These are phyloP conservation scores for Cecidostiba fungosa DNA, from an alignment of 2,888 invertebrate species.

Conservation along the genomic window DNA sequence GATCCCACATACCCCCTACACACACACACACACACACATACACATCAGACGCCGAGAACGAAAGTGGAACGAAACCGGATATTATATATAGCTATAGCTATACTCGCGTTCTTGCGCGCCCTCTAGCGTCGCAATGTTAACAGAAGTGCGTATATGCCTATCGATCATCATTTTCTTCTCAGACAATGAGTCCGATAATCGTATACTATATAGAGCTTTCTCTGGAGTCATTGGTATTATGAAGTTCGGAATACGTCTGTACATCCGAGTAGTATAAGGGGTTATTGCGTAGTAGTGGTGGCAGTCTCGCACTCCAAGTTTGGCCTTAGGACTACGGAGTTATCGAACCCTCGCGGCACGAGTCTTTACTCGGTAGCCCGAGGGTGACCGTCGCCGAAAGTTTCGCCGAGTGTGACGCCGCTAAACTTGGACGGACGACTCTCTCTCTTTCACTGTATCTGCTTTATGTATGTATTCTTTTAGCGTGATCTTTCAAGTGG, in stretches of 20 bases:
- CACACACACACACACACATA: too few relatives aligned
- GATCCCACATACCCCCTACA: neutral
- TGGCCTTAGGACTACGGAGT: neutral
- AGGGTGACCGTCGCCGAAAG: neutral
- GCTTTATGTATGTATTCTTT: too few relatives aligned
- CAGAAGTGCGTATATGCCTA: neutral
- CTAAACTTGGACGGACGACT: neutral
- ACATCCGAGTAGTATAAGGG: neutral
- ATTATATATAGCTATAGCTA: neutral
- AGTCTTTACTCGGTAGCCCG: neutral
- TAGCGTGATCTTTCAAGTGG: neutral
- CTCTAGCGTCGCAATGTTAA: neutral
- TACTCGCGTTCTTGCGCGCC: too few relatives aligned
- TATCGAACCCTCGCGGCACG: neutral
- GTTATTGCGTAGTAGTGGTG: neutral
- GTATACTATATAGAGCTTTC: neutral
- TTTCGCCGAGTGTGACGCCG: neutral
- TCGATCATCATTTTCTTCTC: neutral
- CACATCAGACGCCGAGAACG: neutral
- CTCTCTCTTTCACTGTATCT: neutral
- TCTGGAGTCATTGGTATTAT: neutral
- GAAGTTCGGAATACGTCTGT: neutral
- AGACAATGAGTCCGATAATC: neutral
- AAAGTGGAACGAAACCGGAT: neutral
- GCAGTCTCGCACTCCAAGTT: neutral